phyloP scores from a whole-genome alignment of 2,888 invertebrate species.

The Tetragonula carbonaria region DNA sequence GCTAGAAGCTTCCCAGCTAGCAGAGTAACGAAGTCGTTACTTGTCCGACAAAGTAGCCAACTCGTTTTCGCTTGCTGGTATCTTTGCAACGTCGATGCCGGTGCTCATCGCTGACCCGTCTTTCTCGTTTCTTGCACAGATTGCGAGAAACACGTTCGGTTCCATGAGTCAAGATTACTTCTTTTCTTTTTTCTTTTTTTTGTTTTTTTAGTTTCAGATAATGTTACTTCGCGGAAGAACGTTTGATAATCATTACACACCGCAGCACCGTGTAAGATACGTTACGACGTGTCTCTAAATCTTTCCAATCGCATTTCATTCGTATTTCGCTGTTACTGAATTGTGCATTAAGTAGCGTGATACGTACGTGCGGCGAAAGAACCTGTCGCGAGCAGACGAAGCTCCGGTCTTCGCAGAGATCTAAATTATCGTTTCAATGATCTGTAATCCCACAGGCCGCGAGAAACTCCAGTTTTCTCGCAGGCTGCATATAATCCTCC shows the following conservation, averaged over 20 bases:
- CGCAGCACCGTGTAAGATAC: background rate
- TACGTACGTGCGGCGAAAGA: background rate
- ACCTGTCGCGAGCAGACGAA: background rate
- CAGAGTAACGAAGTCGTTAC: constrained; percentile 60
- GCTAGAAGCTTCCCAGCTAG: constrained; percentile 44
- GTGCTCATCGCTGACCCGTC: background rate
- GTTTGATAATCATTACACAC: background rate
- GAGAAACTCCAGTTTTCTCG: background rate
- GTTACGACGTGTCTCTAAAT: background rate
- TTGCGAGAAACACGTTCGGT: background rate
- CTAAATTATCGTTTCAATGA: constrained; percentile 3
- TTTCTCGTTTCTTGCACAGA: background rate
- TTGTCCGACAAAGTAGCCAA: constrained; percentile 48
- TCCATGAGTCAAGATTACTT: background rate
- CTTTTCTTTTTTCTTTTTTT: background rate
- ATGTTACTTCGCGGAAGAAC: too few species aligned
- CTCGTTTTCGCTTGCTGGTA: constrained; percentile 4
- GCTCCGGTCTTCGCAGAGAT: background rate
- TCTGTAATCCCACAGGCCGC: background rate
- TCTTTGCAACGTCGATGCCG: background rate
- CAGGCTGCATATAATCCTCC: background rate
- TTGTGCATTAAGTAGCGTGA: too few species aligned
- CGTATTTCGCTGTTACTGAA: background rate
- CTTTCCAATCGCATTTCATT: background rate
- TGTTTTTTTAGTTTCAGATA: too few species aligned